Evolutionary conservation across 1,140 invertebrate species (phyloP).

Genomic region (Diorhabda elongata): DNA sequence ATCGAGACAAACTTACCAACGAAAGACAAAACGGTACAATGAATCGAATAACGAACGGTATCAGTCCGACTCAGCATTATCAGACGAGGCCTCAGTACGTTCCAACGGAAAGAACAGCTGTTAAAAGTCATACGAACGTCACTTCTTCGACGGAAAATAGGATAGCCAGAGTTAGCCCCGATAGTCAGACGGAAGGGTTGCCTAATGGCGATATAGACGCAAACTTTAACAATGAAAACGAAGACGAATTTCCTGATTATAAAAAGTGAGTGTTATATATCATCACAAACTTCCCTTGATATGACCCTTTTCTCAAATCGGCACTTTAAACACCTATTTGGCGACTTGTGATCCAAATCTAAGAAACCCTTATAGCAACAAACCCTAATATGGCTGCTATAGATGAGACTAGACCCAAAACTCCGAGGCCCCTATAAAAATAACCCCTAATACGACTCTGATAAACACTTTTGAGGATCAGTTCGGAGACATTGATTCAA

Average conservation of each 20-base stretch:
- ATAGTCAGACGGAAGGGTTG: constrained; percentile 43
- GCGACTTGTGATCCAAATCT: too few species aligned
- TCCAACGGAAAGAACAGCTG: background rate
- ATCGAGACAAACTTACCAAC: background rate
- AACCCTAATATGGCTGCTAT: too few species aligned
- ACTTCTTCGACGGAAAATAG: constrained; percentile 34
- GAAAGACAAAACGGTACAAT: constrained; percentile 11
- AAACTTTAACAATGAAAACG: constrained; percentile 16
- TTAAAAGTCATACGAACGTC: constrained; percentile 37
- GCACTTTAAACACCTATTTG: too few species aligned
- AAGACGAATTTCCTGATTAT: constrained; percentile 51
- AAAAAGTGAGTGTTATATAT: constrained; percentile 50
- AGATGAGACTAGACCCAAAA: too few species aligned
- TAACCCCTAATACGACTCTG: too few species aligned
- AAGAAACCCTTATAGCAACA: too few species aligned
- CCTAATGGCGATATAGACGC: constrained; percentile 23
- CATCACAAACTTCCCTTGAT: too few species aligned
- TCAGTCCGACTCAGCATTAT: background rate
- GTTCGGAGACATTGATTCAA: too few species aligned
- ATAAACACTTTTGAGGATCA: too few species aligned
- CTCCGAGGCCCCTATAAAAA: too few species aligned
- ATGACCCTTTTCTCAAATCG: too few species aligned
- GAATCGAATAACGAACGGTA: constrained; percentile 8
- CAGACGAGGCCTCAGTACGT: background rate
- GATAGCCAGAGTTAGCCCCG: constrained; percentile 40